These are phyloP conservation scores for Anastrepha obliqua DNA, from an alignment of 1,140 invertebrate species.

Conservation along the genomic window DNA sequence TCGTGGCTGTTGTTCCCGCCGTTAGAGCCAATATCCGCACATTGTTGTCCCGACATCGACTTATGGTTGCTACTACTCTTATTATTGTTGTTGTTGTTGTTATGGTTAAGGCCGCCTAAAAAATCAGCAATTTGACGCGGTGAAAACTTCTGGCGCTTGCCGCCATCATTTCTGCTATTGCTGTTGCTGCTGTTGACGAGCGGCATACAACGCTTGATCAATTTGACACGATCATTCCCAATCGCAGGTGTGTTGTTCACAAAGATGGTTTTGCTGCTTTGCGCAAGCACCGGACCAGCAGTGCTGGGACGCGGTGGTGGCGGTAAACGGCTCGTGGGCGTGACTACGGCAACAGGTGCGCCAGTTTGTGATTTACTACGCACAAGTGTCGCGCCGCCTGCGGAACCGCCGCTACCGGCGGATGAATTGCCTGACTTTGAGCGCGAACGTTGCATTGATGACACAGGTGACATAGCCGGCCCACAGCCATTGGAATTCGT, in stretches of 20 bases:
- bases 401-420: neutral
- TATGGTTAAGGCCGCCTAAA: constrained; percentile 27
- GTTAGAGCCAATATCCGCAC: neutral
- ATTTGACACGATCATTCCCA: constrained; percentile 52
- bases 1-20: neutral
- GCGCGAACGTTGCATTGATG: constrained; percentile 16
- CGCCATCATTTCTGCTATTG: neutral
- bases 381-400: neutral
- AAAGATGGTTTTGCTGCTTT: constrained; percentile 55
- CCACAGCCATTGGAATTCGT: constrained; percentile 28
- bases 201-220: constrained; percentile 55
- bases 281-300: constrained; percentile 18
- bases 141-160: constrained; percentile 49
- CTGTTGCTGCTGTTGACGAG: neutral
- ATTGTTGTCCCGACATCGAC: neutral
- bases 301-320: constrained; percentile 34
- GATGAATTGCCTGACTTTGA: neutral
- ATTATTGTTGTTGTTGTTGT: neutral
- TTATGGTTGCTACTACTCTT: neutral
- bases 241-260: constrained; percentile 40
- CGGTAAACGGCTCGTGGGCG: constrained; percentile 17
- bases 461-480: neutral
- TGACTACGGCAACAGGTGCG: constrained; percentile 6
- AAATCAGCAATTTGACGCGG: constrained; percentile 54
- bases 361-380: constrained; percentile 43